phyloP scores from a whole-genome alignment of 1,140 invertebrate species.

The Eupristina koningsbergeri region DNA sequence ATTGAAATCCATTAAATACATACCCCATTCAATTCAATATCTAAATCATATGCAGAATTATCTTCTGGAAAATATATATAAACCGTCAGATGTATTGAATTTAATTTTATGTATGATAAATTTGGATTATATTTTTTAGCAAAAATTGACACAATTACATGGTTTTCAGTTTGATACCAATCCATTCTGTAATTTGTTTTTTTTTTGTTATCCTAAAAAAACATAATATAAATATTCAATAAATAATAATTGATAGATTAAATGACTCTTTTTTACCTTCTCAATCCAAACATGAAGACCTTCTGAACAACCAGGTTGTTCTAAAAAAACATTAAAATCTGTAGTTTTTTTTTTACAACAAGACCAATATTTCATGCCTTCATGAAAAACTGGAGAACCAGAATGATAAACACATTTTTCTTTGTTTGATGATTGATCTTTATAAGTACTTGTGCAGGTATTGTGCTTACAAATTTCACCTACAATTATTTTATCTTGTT shows the following conservation, averaged over 20 bases:
- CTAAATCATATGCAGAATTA: constrained; percentile 83
- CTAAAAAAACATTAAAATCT: constrained; percentile 93
- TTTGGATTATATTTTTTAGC: constrained; percentile 91
- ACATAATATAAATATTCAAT: constrained; percentile 42
- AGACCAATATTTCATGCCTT: constrained; percentile 98
- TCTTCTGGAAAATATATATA: constrained; percentile 87
- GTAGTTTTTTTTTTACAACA: constrained; percentile 95
- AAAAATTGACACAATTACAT: constrained; percentile 90
- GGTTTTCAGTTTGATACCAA: constrained; percentile 91
- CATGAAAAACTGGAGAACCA: constrained; percentile 95
- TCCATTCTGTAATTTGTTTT: constrained; percentile 87
- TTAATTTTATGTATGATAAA: constrained; percentile 84
- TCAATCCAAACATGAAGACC: constrained; percentile 92
- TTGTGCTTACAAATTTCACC: constrained; percentile 93
- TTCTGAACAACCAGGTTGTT: constrained; percentile 87
- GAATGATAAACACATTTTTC: constrained; percentile 88
- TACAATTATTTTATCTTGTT: constrained; percentile 73
- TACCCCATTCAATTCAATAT: constrained; percentile 90
- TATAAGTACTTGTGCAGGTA: constrained; percentile 84
- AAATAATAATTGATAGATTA: constrained; percentile 16
- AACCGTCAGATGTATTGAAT: constrained; percentile 86
- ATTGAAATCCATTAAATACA: constrained; percentile 64
- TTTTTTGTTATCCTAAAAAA: constrained; percentile 66
- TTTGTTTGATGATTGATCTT: constrained; percentile 78
- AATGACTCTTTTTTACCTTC: constrained; percentile 72